Percentiles rank a stretch among this genome's conserved stretches.
These are phyloP conservation scores for Scaptomyza caliginosa DNA, from an alignment of 2,888 invertebrate genomes.

Conservation along the genomic window DNA sequence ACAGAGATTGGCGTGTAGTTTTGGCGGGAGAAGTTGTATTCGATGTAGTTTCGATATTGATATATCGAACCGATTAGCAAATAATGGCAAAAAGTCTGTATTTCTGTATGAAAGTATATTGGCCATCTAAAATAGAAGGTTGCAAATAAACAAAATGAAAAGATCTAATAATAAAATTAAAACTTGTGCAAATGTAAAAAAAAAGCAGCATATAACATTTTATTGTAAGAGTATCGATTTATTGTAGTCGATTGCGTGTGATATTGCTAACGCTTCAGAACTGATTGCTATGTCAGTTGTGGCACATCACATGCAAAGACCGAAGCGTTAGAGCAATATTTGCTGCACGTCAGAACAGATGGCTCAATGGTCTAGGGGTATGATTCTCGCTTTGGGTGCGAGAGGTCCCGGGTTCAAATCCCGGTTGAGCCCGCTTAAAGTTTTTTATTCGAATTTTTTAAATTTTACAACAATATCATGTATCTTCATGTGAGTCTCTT, in stretches of 20 bases:
- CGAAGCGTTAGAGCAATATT: neutral
- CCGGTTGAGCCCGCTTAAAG: conserved; percentile 81
- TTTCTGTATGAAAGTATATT: neutral
- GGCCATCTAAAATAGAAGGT: neutral
- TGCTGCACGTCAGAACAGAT: neutral
- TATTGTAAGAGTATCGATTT: neutral
- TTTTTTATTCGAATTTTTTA: conserved; percentile 5
- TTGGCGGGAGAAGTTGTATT: conserved; percentile 35
- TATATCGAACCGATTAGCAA: neutral
- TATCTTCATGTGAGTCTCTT: neutral
- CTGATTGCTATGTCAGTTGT: conserved; percentile 5
- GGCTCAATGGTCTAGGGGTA: conserved; percentile 84
- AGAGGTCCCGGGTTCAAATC: conserved; percentile 84
- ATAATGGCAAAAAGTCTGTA: too few species aligned
- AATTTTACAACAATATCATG: neutral
- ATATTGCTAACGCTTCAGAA: neutral
- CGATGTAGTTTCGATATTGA: conserved; percentile 20
- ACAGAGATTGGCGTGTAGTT: conserved; percentile 34
- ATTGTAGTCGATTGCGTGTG: neutral
- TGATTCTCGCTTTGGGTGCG: conserved; percentile 84
- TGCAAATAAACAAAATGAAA: neutral
- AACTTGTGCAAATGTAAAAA: neutral
- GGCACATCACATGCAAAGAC: accelerated
- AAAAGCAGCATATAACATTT: neutral
- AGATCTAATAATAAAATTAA: neutral